Evolutionary conservation across 2,797 vertebrate genomes (phyloP).

Genomic region (Onychomys torridus): DNA sequence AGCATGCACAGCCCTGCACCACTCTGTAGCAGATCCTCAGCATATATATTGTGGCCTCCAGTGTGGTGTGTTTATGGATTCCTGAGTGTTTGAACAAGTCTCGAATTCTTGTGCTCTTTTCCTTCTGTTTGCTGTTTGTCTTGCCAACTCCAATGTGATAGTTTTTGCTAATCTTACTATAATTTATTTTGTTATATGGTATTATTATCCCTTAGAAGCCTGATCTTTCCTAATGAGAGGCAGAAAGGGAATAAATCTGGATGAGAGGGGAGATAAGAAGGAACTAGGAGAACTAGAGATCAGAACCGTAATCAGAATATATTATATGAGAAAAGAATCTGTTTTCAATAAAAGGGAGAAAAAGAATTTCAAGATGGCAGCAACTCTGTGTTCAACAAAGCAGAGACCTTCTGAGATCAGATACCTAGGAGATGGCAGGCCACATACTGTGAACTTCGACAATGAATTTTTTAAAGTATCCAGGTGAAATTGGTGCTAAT

Average conservation of each 20-base stretch:
- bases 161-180: neutral
- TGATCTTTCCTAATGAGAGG: neutral
- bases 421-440: neutral
- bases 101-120: neutral
- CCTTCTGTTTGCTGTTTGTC: neutral
- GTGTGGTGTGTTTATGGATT: neutral
- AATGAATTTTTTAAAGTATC: neutral
- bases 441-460: neutral
- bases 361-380: neutral
- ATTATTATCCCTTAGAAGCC: no score
- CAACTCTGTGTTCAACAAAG: neutral
- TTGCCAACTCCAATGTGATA: neutral
- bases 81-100: neutral
- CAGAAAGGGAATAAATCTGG: neutral
- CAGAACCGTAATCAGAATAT: no score
- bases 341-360: neutral
- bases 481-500: neutral
- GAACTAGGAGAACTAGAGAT: neutral
- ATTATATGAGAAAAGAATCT: neutral
- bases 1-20: neutral
- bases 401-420: neutral
- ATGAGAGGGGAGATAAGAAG: neutral
- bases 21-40: no score
- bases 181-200: neutral
- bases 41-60: neutral